Evolutionary conservation across 2,113 vertebrate species (phyloP).

Genomic region (Pelecanoides urinatrix): DNA sequence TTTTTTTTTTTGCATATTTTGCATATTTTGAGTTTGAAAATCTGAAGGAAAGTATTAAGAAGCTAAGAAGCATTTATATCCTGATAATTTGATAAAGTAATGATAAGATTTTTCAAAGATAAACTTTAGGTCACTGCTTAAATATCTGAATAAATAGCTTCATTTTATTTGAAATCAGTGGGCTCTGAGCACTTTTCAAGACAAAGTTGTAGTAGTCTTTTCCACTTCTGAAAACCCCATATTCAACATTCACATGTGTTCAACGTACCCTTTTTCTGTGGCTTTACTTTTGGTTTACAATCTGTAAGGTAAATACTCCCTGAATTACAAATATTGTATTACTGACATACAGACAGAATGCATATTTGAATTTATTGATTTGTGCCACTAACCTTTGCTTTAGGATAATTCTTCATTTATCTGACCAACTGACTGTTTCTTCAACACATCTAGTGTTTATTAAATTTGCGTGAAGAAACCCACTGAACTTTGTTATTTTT

Average conservation of each 20-base stretch:
- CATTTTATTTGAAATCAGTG: neutral
- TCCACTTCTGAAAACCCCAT: neutral
- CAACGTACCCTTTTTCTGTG: neutral
- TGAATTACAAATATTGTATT: constrained; percentile 6
- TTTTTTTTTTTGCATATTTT: no score
- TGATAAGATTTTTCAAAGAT: neutral
- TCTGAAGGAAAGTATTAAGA: neutral
- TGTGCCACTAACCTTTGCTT: constrained; percentile 15
- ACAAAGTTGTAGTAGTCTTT: neutral
- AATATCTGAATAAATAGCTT: neutral
- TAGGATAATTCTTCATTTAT: constrained; percentile 25
- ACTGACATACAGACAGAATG: neutral
- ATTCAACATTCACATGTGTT: neutral
- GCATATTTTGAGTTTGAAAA: neutral
- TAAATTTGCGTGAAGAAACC: constrained; percentile 13
- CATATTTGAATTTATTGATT: constrained; percentile 40
- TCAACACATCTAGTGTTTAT: constrained; percentile 16
- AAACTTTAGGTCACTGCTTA: neutral
- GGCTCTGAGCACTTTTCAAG: neutral
- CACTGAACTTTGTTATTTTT: neutral
- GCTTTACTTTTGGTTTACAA: constrained; percentile 4
- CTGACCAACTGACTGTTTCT: constrained; percentile 11
- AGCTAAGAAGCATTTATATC: neutral
- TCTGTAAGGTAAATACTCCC: neutral
- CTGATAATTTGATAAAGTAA: neutral